Evolutionary conservation across 2,888 invertebrate genomes (phyloP).

Genomic region (Nasonovia ribisnigri): DNA sequence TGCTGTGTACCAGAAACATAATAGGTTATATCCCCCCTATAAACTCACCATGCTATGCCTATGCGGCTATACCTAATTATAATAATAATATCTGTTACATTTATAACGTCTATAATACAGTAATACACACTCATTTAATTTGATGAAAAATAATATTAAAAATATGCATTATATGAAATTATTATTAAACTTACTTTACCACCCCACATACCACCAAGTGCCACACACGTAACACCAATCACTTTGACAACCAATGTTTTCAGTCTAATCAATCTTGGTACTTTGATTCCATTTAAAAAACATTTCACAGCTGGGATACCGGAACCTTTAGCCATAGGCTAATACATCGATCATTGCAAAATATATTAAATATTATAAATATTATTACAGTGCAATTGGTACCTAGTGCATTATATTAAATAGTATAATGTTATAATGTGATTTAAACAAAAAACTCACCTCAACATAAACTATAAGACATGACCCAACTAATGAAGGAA

Average conservation of each 20-base stretch:
- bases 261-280: constrained; percentile 92
- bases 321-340: constrained; percentile 95
- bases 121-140: background rate
- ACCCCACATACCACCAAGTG: constrained; percentile 94
- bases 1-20: too few relatives aligned
- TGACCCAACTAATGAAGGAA: constrained; percentile 85
- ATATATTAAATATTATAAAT: constrained; percentile 21
- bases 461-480: constrained; percentile 87
- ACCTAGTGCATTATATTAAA: background rate
- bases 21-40: too few relatives aligned
- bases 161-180: background rate
- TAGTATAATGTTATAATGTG: too few relatives aligned
- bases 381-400: background rate
- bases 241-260: constrained; percentile 93
- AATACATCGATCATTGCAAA: constrained; percentile 68
- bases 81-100: background rate
- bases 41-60: too few relatives aligned
- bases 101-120: background rate
- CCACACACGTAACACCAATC: constrained; percentile 91
- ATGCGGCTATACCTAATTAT: background rate
- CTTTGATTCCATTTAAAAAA: constrained; percentile 96
- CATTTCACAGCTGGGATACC: constrained; percentile 99
- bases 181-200: constrained; percentile 81
- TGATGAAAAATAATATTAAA: background rate
- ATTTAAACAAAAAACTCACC: constrained; percentile 71